Evolutionary conservation across 2,797 vertebrate species (phyloP), one percentile per base, ranked within the genome.

Genomic region (Cetoscarus ocellatus): DNA sequence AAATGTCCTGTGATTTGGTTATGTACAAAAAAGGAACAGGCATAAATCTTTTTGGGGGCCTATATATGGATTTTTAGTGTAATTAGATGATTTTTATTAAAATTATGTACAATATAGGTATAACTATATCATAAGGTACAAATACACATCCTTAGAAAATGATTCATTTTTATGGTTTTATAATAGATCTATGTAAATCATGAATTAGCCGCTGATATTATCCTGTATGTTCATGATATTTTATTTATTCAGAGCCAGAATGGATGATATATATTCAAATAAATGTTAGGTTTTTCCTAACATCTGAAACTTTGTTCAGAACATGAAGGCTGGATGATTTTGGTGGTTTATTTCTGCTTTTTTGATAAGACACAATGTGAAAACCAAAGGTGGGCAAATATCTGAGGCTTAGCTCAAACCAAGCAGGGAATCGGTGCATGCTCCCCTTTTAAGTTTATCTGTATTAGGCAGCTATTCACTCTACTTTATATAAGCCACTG

Each of bases 61-160:
- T 88, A 78, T 83, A 78, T 82, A 90, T 87, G 18, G 90, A 86
- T 83, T 88, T 91, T 90, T 92, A 89, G 90, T 87, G 78, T 87
- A 90, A 87, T 82, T 92, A 93, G 84, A 86, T 80, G 69, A 82
- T 94, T 95, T 95, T 92, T 94, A 93, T 91, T 85, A 89, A 90
- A 83, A 86, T 50, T 90, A 88, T 91, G 90, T 93, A 94, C 80
- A 67, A 79, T 83, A 91, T 83, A 91, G 82, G 58, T 85, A 88
- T 72, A 87, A 71, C 73, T 90, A 91, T 90, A 91, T 87, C 75
- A 85, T 79, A 88, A 88, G 77, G 79, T 88, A 84, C 86, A 88
- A 93, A 93, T 94, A 94, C 93, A 94, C 75, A 90, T 84, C 91
- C 72, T 70, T 89, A 87, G 88, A 89, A 90, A 92, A 89, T 55